Base-by-base conservation (phyloP, 2,888 invertebrate genomes). In the Polydrusus cervinus region DNA sequence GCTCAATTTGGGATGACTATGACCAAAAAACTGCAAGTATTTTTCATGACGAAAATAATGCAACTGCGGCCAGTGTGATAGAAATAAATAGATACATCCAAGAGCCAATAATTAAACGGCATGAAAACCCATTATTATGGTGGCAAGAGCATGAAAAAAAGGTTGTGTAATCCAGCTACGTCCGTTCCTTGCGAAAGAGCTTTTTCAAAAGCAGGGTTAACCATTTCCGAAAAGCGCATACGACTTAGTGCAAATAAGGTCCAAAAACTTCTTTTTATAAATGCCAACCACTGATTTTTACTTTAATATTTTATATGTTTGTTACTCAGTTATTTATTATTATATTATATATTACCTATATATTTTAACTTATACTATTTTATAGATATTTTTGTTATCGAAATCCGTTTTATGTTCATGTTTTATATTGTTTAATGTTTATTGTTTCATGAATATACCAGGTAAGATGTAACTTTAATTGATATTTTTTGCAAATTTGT, bases 11-110 rank as follows among this genome's bases (percentile, higher is more conserved):
- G 68, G 40, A 62, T 30, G 70, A 75, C 8, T 72, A 64, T 64
- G 61, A 75, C 34, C 40, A 64, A 72, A 30, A 68, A 62, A 57
- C 51, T 11, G 43, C 7, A 14, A 18, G 53, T 49, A n/a, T 53
- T 30, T 18, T 20, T 6, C 30, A 13, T 11, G 13, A 57, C 13
- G 11, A 57, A 11, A 57, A 57, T 13, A 14, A 8, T 11, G 25
- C 25, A 25, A 57, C 53, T 3, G 71, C 70, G 10, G 67, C 71
- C 14, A 65, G 53, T 16, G 73, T 76, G 25, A 30, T 72, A 2
- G 73, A 76, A 75, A 16, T 66, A 34, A 61, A 71, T 71, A 51
- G 66, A 67, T 75, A 75, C 34, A 51, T 75, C 34, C 51, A 70
- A 18, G 74, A 74, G 16, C 65, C 65, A 8, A 47, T 75, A 16